Base-by-base conservation (phyloP, 2,888 invertebrate species). In the Ennomos quercinarius region DNA sequence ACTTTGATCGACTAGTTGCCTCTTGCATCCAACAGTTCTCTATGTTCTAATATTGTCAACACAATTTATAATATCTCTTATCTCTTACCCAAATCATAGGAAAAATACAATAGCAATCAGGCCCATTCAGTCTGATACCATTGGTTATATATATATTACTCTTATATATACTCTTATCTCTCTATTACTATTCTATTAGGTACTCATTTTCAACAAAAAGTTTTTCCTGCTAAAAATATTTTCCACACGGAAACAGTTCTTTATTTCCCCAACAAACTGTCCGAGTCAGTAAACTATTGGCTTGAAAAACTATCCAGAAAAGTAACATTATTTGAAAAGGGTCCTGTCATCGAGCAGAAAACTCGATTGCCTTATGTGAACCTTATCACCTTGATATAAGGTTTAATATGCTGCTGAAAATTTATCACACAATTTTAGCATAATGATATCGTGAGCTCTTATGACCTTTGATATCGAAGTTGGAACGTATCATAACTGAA, bases 301-400 rank as follows among this genome's bases (percentile, higher is more conserved):
- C 58, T 54, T 41, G 45, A 57, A 64, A 48, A 55, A 61, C 40
- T 58, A 59, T 51, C 57, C 43, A 47, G 42, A 42, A 41, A 36
- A 55, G 54, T 47, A 40, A 48, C 46, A 49, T 61, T 51, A 57
- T 63, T 62, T 65, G 67, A 62, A 55, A 61, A 50, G 61, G 65
- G 61, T 67, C 44, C 36, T 41, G 44, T 39, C 51, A 39, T 40
- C 9, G 41, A 48, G 9, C n/a, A 51, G 10, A 13, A 47, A 34
- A 13, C 12, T 34, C 8, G 8, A 13, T 17, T 37, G 11, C 9
- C 8, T 41, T 38, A 12, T 17, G 3, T n/a, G 17, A 17, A 45
- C 55, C 41, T 51, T 56, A 43, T 37, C 0, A 2, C 9, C 10
- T 10, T 10, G 39, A 3, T 1, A 50, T 53, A 61, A 43, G 47